phyloP scores from a whole-genome alignment of 2,113 vertebrate species.

The Lonchura striata region DNA sequence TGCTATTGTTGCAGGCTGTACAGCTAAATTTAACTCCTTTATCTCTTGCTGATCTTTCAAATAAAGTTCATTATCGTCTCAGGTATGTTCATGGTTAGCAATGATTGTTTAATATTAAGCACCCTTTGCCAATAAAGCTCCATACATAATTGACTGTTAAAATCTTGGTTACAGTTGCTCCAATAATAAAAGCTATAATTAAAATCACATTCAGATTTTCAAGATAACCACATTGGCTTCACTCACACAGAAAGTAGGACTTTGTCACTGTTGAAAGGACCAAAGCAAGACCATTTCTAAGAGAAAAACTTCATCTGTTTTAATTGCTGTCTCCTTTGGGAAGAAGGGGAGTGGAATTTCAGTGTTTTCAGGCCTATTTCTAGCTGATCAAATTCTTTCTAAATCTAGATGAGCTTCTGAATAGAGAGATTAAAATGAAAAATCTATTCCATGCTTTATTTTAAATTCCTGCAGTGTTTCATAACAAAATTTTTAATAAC shows the following conservation, averaged over 20 bases:
- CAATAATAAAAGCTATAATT: slow-evolving; percentile 57
- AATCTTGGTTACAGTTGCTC: slow-evolving; percentile 46
- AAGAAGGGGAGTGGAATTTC: not conserved
- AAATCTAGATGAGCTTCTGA: not conserved
- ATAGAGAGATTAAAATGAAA: not conserved
- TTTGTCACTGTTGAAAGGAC: not conserved
- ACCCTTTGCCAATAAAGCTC: slow-evolving; percentile 45
- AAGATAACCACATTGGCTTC: slow-evolving; percentile 3
- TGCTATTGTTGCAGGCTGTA: slow-evolving; percentile 45
- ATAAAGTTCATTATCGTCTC: slow-evolving; percentile 62
- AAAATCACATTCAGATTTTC: slow-evolving; percentile 53
- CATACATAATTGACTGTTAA: slow-evolving; percentile 52
- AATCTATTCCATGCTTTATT: not conserved
- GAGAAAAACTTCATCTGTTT: not conserved
- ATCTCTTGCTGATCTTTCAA: slow-evolving; percentile 63
- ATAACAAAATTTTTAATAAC: not conserved
- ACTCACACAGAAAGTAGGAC: not conserved
- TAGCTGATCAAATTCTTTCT: not conserved
- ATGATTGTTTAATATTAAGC: slow-evolving; percentile 68
- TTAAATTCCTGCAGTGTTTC: not conserved
- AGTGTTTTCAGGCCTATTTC: not conserved
- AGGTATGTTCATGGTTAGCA: slow-evolving; percentile 72
- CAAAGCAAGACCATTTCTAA: not conserved
- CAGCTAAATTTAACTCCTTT: slow-evolving; percentile 69
- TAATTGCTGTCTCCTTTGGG: not conserved